Conservation (phyloP, 30 jellyfish, hydroid and myxozoan genomes). For the Cassiopea xamachana region DNA sequence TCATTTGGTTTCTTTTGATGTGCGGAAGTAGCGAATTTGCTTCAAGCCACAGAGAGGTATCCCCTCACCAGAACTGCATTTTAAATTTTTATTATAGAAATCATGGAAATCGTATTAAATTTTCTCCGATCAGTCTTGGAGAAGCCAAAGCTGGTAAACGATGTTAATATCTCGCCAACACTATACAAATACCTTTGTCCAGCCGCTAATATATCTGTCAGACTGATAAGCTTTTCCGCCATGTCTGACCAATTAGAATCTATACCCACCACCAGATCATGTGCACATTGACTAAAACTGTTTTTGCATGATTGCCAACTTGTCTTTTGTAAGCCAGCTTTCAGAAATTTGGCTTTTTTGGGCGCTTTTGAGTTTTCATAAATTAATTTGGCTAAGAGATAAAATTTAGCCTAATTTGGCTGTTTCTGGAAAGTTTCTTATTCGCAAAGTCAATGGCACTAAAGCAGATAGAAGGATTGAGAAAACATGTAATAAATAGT, state of each 20-base stretch:
- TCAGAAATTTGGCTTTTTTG: too few relatives aligned
- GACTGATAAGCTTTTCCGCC: constrained; percentile 61
- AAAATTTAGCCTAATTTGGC: too few relatives aligned
- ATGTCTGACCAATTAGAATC: constrained; percentile 42
- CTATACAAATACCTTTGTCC: constrained; percentile 25
- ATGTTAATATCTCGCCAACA: constrained; percentile 6
- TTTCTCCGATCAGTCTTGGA: constrained; percentile 11
- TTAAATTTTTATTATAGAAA: background rate
- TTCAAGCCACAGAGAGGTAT: background rate
- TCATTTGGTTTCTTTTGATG: background rate
- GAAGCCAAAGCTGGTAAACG: constrained; percentile 14
- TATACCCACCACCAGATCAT: background rate
- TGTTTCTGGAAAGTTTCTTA: too few relatives aligned
- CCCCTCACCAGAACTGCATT: background rate
- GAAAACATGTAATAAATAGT: too few relatives aligned
- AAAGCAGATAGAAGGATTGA: too few relatives aligned
- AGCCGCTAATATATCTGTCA: constrained; percentile 19
- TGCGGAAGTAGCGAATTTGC: background rate
- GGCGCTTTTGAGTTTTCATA: too few relatives aligned
- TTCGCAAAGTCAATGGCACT: too few relatives aligned
- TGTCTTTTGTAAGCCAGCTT: too few relatives aligned
- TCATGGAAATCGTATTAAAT: constrained; percentile 5
- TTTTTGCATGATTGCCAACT: constrained; percentile 8
- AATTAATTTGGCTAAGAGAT: too few relatives aligned
- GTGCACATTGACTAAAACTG: constrained; percentile 26